These are phyloP conservation scores for Mobula hypostoma DNA, from an alignment of 2,113 vertebrate genomes.

Conservation along the genomic window DNA sequence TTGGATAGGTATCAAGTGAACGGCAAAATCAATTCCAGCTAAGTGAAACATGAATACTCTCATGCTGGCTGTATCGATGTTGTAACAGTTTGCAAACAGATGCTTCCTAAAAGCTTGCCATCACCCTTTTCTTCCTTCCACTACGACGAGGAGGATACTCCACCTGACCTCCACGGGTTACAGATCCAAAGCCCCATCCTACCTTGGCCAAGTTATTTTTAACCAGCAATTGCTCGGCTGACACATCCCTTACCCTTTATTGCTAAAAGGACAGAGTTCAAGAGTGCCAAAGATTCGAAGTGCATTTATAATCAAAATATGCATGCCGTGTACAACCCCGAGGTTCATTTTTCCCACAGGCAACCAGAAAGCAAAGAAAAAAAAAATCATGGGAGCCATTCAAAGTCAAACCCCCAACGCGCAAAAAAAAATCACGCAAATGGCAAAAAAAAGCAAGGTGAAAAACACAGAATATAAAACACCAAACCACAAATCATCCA, in stretches of 20 bases:
- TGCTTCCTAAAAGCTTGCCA: neutral
- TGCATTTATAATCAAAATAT: too few species aligned
- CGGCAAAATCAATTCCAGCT: conserved; percentile 12
- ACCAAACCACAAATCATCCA: too few species aligned
- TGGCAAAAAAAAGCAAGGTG: too few species aligned
- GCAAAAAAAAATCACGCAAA: too few species aligned
- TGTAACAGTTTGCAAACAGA: neutral
- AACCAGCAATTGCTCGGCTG: neutral
- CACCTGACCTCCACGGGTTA: neutral
- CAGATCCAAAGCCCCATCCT: neutral
- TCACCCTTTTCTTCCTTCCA: neutral
- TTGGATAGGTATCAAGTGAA: neutral
- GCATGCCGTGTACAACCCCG: too few species aligned
- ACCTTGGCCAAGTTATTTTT: neutral
- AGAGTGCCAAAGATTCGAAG: too few species aligned
- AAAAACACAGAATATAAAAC: too few species aligned
- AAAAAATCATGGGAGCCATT: too few species aligned
- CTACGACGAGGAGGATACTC: neutral
- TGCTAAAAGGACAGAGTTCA: neutral
- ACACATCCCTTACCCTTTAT: neutral
- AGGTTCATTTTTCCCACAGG: too few species aligned
- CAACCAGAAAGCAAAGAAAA: too few species aligned
- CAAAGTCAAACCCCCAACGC: too few species aligned
- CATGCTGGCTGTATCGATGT: neutral
- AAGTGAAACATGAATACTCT: conserved; percentile 1